Base-by-base conservation (phyloP, 2,888 invertebrate genomes). In the Pandemis corylana region DNA sequence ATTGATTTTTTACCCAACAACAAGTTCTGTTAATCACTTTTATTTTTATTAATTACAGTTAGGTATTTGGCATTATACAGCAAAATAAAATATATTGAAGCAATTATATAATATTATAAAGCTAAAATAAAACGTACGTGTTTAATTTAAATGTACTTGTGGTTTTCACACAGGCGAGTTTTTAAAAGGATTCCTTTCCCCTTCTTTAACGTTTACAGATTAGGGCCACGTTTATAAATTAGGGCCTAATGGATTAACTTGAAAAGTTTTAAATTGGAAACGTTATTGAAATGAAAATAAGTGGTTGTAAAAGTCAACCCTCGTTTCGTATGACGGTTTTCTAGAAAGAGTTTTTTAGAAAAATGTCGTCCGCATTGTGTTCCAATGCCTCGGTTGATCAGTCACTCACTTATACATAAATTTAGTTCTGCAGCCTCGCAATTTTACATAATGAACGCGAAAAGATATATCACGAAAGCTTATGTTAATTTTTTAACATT, bases 181-280 rank as follows among this genome's bases (percentile, higher is more conserved):
- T 53, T 53, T 15, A 15, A 53, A 53, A 6, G 15, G n/a, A 53
- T 15, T 15, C 7, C 6, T 53, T 15, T n/a, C 15, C 53, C n/a
- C 15, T 53, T 53, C 28, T 36, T 36, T 36, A 20, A 36, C 28
- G 28, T 36, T 36, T 36, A 36, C 28, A 36, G 28, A 36, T 36
- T 36, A 36, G 28, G 28, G 28, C 28, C 28, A 15, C 15, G 53
- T 53, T n/a, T 53, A n/a, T 53, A 15, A 53, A 53, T 15, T 53
- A 15, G 5, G 53, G 53, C 53, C n/a, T 53, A 15, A 53, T 53
- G 53, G 53, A 53, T 53, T 53, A 53, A 53, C 53, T 53, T 53
- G 53, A 53, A 53, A 53, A 53, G 15, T 53, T 56, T 20, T 9
- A 56, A 44, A 56, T 56, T 20, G 56, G 56, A 56, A 56, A 56